Evolutionary conservation across 2,888 invertebrate genomes (phyloP).

Genomic region (Tetramorium bicarinatum): DNA sequence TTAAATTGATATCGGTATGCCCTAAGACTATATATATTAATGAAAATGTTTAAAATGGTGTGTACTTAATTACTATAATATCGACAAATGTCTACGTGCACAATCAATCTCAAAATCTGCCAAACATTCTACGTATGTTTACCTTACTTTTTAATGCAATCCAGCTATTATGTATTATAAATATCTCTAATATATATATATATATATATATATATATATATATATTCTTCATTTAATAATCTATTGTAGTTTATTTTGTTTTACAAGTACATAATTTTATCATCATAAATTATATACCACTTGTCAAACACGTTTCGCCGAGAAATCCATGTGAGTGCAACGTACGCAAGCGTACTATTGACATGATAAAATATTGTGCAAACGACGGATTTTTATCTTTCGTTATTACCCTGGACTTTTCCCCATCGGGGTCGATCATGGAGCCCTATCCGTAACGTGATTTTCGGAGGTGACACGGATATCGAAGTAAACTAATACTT

Average conservation of each 20-base stretch:
- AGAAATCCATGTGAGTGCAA: neutral
- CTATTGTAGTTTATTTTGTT: constrained; percentile 6
- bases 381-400: neutral
- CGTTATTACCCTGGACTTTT: neutral
- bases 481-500: constrained; percentile 57
- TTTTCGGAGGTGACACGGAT: constrained; percentile 26
- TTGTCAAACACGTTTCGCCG: neutral
- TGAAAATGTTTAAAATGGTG: constrained; percentile 56
- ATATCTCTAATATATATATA: neutral
- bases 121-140: constrained; percentile 12
- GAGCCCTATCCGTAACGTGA: neutral
- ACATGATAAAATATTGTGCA: constrained; percentile 1
- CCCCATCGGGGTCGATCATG: no score
- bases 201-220: no score
- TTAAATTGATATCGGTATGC: constrained; percentile 35
- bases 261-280: neutral
- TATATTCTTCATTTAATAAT: neutral
- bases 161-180: neutral
- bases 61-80: constrained; percentile 55
- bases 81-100: constrained; percentile 6
- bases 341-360: neutral
- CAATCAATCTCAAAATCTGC: neutral
- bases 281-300: constrained; percentile 16
- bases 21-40: constrained; percentile 21
- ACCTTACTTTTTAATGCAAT: neutral